Evolutionary conservation across 2,113 vertebrate genomes (phyloP), one percentile per base, ranked within the genome.

Genomic region (Triplophysa siluroides): DNA sequence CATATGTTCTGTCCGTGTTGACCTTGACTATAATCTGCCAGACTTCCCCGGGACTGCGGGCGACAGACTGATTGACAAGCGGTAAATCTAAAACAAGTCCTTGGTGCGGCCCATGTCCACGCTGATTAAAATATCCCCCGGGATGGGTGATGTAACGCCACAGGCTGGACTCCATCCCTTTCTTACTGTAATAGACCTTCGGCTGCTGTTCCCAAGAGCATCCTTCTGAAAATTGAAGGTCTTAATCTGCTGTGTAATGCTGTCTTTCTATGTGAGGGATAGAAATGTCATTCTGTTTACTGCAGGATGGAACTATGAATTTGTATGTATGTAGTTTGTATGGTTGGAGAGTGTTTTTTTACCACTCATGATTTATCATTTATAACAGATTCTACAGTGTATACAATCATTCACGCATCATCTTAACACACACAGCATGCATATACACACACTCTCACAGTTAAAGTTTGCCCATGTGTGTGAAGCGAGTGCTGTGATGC

Each of bases 121-220:
- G 1, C 72, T 81, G 79, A 81, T 81, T 81, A 81, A 81, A 81
- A 75, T 43, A 21, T 81, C 79, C 33, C 72, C 63, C 45, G 43
- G 52, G 71, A 72, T 26, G 23, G 12, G 79, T 80, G 62, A 80
- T 75, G 71, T 80, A 80, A 81, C n/a, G 11, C 68, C 45, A 21
- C 60, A 65, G 58, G 29, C 78, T 74, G 50, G 33, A 74, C 70
- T 67, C 60, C 12, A 24, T 64, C 33, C 41, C 62, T 24, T 21
- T 79, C 68, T 79, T 73, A 73, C 78, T 43, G 60, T 68, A 66
- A 67, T 29, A 80, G 71, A 81, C 52, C 72, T 76, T 54, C 26
- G 29, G 72, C 33, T 33, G 71, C 43, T 50, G 24, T 29, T 76
- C 79, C 52, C 63, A 56, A 81, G 19, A 60, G 64, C 72, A 69